A percentile compares a stretch with the other conserved stretches of the same genome.
Evolutionary conservation across 2,797 vertebrate species (phyloP).

Genomic region (Euthynnus affinis): DNA sequence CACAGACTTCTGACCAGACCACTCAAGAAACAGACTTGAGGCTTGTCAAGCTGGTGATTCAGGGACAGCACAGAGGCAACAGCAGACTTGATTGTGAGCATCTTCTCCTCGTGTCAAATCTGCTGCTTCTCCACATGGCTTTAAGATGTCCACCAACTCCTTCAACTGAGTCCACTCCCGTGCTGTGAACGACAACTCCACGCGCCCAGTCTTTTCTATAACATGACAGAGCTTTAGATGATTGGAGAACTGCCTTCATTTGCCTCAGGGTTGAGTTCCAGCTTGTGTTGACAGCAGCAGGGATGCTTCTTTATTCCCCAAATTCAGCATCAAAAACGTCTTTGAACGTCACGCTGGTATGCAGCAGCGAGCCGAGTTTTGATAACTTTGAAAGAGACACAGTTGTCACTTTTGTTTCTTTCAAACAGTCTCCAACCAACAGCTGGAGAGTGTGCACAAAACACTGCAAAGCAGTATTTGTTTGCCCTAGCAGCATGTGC

Average conservation of each 20-base stretch:
- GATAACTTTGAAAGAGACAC: conserved; percentile 46
- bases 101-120: conserved; percentile 40
- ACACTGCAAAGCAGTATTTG: conserved; percentile 43
- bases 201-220: no score
- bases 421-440: conserved; percentile 46
- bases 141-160: conserved; percentile 44
- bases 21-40: no score
- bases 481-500: no score
- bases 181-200: no score
- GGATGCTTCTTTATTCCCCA: no score
- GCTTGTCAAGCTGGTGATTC: conserved; percentile 56
- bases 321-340: no score
- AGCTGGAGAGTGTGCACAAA: conserved; percentile 53
- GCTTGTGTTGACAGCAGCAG: no score
- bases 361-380: conserved; percentile 44
- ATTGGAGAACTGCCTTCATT: conserved; percentile 44
- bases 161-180: no score
- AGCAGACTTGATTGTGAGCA: conserved; percentile 44
- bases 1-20: conserved; percentile 52
- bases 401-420: conserved; percentile 45
- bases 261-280: conserved; percentile 1
- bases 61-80: conserved; percentile 47
- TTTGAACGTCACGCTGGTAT: conserved; percentile 28
- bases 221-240: not conserved
- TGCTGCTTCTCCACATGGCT: conserved; percentile 55